These are phyloP conservation scores for Himalopsyche phryganea DNA, from an alignment of 1,140 invertebrate genomes.

Conservation along the genomic window DNA sequence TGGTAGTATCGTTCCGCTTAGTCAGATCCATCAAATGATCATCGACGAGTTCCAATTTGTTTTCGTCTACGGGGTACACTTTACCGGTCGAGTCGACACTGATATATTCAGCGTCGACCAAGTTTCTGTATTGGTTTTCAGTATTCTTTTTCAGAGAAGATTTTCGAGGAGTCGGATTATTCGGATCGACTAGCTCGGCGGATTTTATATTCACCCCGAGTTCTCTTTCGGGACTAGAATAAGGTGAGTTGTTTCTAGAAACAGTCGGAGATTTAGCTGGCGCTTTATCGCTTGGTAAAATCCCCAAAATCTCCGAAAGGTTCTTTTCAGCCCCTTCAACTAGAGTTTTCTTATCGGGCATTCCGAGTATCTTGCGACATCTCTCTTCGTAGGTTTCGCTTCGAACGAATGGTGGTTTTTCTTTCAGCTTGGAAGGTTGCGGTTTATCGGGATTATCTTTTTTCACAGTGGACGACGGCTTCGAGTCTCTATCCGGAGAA, in stretches of 20 bases:
- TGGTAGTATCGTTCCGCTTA: slow-evolving; percentile 25
- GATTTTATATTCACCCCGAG: slow-evolving; percentile 29
- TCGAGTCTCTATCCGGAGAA: slow-evolving; percentile 40
- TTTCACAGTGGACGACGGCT: slow-evolving; percentile 34
- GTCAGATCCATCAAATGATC: neutral
- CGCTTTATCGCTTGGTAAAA: slow-evolving; percentile 28
- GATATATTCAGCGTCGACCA: slow-evolving; percentile 33
- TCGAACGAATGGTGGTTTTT: slow-evolving; percentile 51
- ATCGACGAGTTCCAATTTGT: neutral
- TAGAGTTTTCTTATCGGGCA: slow-evolving; percentile 47
- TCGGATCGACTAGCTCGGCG: slow-evolving; percentile 22
- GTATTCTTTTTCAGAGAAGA: slow-evolving; percentile 31
- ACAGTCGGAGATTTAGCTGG: slow-evolving; percentile 28
- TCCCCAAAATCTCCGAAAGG: slow-evolving; percentile 29
- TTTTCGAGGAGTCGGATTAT: slow-evolving; percentile 29
- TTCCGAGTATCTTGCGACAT: slow-evolving; percentile 63
- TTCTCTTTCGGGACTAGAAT: slow-evolving; percentile 36
- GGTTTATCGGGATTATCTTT: slow-evolving; percentile 35
- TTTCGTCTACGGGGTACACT: slow-evolving; percentile 17
- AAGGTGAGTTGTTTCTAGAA: slow-evolving; percentile 39
- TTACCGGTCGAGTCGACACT: slow-evolving; percentile 24
- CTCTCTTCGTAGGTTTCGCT: slow-evolving; percentile 68
- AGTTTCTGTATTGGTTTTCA: slow-evolving; percentile 24
- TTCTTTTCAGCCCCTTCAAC: slow-evolving; percentile 37
- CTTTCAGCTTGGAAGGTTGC: slow-evolving; percentile 35